phyloP scores from a whole-genome alignment of 1,140 invertebrate species.

The Cotesia glomerata region DNA sequence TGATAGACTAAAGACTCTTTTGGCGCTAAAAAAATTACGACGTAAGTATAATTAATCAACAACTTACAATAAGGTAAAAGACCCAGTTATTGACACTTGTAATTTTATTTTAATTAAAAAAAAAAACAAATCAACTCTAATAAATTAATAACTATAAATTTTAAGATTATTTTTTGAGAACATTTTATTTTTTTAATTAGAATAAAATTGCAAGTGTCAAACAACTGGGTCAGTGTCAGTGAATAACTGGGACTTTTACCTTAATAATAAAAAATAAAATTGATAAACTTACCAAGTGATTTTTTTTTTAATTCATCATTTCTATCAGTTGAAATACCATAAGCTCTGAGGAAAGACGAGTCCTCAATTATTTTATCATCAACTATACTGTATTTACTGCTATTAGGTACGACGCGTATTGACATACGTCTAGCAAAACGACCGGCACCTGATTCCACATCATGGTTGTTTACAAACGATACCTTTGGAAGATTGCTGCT shows the following conservation, averaged over 20 bases:
- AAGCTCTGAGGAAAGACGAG: slow-evolving; percentile 45
- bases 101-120: too few relatives aligned
- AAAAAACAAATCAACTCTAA: too few relatives aligned
- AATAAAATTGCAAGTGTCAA: too few relatives aligned
- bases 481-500: slow-evolving; percentile 25
- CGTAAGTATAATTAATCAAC: background rate
- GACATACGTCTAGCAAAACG: slow-evolving; percentile 40
- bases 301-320: slow-evolving; percentile 16
- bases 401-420: slow-evolving; percentile 48
- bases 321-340: slow-evolving; percentile 40
- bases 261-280: background rate
- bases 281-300: slow-evolving; percentile 25
- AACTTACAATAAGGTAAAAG: too few relatives aligned
- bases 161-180: too few relatives aligned
- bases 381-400: slow-evolving; percentile 25
- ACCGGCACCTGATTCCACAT: slow-evolving; percentile 5
- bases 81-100: too few relatives aligned
- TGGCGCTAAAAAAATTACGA: background rate
- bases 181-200: too few relatives aligned
- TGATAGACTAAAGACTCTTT: slow-evolving; percentile 29
- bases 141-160: too few relatives aligned
- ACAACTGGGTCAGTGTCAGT: too few relatives aligned
- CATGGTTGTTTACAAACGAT: slow-evolving; percentile 7
- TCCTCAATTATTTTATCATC: slow-evolving; percentile 36
- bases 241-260: too few relatives aligned